Evolutionary conservation across 2,888 invertebrate species (phyloP), one percentile per base, ranked within the genome.

Genomic region (Orchesella flavescens): DNA sequence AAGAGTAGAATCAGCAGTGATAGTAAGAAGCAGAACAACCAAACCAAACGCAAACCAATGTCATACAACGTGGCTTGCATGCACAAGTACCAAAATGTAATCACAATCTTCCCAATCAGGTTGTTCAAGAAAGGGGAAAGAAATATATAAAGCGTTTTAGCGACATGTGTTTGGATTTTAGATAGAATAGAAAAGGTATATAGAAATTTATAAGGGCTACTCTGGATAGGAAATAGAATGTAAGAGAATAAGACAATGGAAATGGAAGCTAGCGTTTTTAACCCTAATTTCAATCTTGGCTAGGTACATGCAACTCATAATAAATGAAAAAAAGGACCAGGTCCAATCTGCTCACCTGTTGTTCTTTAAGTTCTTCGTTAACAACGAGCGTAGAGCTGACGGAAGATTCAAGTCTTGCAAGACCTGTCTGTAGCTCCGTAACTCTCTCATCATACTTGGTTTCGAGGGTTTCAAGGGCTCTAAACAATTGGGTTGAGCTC

Each of bases 401-500:
- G 5, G 86, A 75, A 3, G 85, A 84, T 65, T 87, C 87, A 13
- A 87, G 46, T 73, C 79, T 81, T 12, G 84, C 85, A 23, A 87
- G 65, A 21, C 74, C 84, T 13, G 85, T 86, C 49, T 87, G 87
- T 55, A 86, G 76, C 12, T 87, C 87, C 19, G 76, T 83, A 23
- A 87, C 59, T 53, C 84, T 78, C n/a, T 84, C 79, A 55, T 87
- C 87, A 68, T 87, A 87, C 68, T 87, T 86, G 17, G 76, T 85
- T 69, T 87, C 87, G 2, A 87, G 73, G 13, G 72, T 84, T 74
- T 87, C 87, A 17, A 87, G 74, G 19, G 84, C 82, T 24, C 78
- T 83, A 65, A 87, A 87, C 44, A 87, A 49, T 77, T 86, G 86
- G n/a, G 84, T 83, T 17, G 80, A 83, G 7, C 85, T 84, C 55